Evolutionary conservation across 2,888 invertebrate genomes (phyloP), one percentile per base, ranked within the genome.

Genomic region (Eupithecia vulgata): DNA sequence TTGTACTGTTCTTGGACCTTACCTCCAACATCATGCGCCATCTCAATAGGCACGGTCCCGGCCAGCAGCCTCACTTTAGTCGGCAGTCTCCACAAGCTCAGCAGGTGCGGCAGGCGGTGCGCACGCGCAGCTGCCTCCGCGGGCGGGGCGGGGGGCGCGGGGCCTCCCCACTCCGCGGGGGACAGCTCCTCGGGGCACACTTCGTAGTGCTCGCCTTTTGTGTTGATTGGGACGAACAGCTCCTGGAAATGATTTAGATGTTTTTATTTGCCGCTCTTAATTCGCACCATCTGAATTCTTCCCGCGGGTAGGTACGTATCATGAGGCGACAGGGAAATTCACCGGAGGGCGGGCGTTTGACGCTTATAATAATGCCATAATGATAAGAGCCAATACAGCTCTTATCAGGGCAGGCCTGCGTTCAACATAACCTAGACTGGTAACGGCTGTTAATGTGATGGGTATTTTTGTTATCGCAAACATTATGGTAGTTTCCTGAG

Each of bases 171-270:
- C 78, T 95, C 95, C 79, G 91, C 95, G 67, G 94, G 95, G 52
- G 95, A 95, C 84, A 94, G 80, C 92, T 94, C 90, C 86, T 93
- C 89, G 77, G 95, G 91, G 89, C 95, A 88, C 90, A 96, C 89
- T 91, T 96, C 92, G 88, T 96, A 97, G 88, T 97, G 96, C 88
- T 97, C 96, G 62, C 97, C 97, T 87, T 97, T 96, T 70, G 96
- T 96, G 82, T 96, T 95, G 84, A 97, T 95, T 37, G 97, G 96
- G 80, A 97, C 96, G 90, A 96, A 97, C 80, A 97, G 93, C 87
- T 96, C 95, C 95, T 95, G 95, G 80, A 94, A 93, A 48, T 72
- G 67, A 45, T 40, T 17, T 0, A 6, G 45, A 45, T 17, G 45
- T 6, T 17, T 42, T 42, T 5, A 17, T 42, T 42, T 42, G 17